Conservation (phyloP, 2,888 invertebrate genomes). For the Capitulum mitella region DNA sequence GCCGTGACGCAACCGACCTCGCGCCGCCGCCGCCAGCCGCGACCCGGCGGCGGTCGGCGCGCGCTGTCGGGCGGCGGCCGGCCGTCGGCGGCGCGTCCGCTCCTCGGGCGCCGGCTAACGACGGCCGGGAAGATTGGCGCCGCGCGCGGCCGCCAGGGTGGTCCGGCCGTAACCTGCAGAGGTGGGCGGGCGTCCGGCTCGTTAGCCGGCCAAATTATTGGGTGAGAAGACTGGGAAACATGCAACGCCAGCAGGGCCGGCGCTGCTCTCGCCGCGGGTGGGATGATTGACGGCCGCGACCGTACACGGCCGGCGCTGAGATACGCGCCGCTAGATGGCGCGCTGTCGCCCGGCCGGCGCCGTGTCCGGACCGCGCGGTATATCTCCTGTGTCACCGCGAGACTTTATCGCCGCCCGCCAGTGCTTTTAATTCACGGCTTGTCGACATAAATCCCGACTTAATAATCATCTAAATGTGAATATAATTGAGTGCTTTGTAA, state of each 20-base stretch:
- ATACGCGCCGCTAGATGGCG: constrained; percentile 8
- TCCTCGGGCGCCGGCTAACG: neutral
- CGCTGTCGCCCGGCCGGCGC: neutral
- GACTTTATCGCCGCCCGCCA: neutral
- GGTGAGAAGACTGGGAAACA: constrained; percentile 18
- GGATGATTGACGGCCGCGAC: neutral
- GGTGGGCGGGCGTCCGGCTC: neutral
- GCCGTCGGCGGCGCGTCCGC: too few species aligned
- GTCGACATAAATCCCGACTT: neutral
- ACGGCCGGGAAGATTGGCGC: neutral
- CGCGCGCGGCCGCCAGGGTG: neutral
- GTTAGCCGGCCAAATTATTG: constrained; percentile 14
- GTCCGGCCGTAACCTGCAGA: neutral
- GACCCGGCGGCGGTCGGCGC: too few species aligned
- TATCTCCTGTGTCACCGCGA: neutral
- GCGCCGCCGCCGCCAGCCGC: too few species aligned
- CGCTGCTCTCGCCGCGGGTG: constrained; percentile 2
- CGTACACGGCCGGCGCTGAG: constrained; percentile 10
- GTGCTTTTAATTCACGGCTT: neutral
- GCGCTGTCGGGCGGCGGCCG: too few species aligned
- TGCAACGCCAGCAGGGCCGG: constrained; percentile 12
- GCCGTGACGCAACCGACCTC: too few species aligned
- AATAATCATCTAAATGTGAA: constrained; percentile 20
- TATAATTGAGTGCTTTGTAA: constrained; percentile 20
- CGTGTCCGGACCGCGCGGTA: neutral